phyloP scores from a whole-genome alignment of 2,888 invertebrate genomes.

The Dusona sp. region DNA sequence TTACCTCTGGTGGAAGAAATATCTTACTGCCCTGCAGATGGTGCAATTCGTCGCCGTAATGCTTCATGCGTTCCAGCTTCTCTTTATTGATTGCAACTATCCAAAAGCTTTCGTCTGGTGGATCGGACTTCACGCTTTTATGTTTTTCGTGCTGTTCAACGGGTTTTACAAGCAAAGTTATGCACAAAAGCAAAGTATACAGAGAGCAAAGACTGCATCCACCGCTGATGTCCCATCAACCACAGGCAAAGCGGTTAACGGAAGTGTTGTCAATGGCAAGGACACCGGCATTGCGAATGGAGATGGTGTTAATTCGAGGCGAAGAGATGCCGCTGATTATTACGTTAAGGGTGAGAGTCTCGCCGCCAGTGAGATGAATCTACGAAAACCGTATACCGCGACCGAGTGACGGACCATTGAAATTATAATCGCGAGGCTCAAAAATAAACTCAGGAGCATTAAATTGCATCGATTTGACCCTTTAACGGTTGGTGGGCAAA shows the following conservation, averaged over 20 bases:
- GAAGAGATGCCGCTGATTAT: constrained; percentile 85
- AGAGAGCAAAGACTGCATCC: constrained; percentile 78
- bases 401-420: constrained; percentile 76
- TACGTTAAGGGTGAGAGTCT: constrained; percentile 85
- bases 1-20: constrained; percentile 98
- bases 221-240: constrained; percentile 66
- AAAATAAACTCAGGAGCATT: constrained; percentile 47
- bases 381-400: constrained; percentile 79
- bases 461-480: constrained; percentile 15
- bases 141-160: constrained; percentile 98
- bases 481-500: constrained; percentile 29
- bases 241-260: constrained; percentile 68
- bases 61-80: constrained; percentile 96
- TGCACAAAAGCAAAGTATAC: constrained; percentile 76
- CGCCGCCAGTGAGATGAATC: constrained; percentile 80
- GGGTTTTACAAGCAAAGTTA: constrained; percentile 96
- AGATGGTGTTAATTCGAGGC: constrained; percentile 73
- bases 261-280: constrained; percentile 77
- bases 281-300: constrained; percentile 78
- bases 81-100: constrained; percentile 96
- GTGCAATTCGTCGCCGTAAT: constrained; percentile 96
- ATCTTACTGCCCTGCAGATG: constrained; percentile 96
- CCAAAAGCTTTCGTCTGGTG: constrained; percentile 97
- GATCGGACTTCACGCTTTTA: constrained; percentile 97
- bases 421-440: constrained; percentile 38